phyloP scores from a whole-genome alignment of 2,888 invertebrate species.

The Ethmia dodecea region DNA sequence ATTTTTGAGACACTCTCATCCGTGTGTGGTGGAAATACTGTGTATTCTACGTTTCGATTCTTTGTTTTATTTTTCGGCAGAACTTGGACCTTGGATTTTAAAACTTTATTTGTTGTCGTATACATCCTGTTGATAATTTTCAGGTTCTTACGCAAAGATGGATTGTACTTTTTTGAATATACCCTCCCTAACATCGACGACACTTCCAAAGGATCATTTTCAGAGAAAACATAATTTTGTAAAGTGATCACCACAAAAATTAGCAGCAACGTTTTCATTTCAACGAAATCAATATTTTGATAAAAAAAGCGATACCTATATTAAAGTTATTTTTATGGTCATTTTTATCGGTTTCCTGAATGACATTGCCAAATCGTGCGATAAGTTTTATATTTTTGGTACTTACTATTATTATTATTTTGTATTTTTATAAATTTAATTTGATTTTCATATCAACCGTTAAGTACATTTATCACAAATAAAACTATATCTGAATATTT shows the following conservation, averaged over 20 bases:
- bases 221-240: slow-evolving; percentile 19
- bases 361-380: slow-evolving; percentile 26
- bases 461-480: no score
- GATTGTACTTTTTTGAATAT: slow-evolving; percentile 32
- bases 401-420: no score
- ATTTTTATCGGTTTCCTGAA: slow-evolving; percentile 22
- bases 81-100: no score
- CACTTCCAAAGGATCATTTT: slow-evolving; percentile 12
- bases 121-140: slow-evolving; percentile 38
- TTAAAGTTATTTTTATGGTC: not conserved
- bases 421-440: no score
- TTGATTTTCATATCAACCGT: no score
- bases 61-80: no score
- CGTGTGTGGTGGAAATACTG: slow-evolving; percentile 31
- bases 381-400: slow-evolving; percentile 32
- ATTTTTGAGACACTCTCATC: slow-evolving; percentile 2
- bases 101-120: not conserved
- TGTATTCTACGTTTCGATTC: no score
- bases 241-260: slow-evolving; percentile 25
- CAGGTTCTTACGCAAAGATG: slow-evolving; percentile 25
- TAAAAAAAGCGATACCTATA: no score
- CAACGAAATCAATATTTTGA: no score
- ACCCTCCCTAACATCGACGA: slow-evolving; percentile 14
- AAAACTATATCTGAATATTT: no score
- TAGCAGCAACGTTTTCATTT: slow-evolving; percentile 34